Percentiles rank a stretch among this genome's conserved stretches.
phyloP scores from a whole-genome alignment of 2,888 invertebrate species.

The Xanthorhoe spadicearia region DNA sequence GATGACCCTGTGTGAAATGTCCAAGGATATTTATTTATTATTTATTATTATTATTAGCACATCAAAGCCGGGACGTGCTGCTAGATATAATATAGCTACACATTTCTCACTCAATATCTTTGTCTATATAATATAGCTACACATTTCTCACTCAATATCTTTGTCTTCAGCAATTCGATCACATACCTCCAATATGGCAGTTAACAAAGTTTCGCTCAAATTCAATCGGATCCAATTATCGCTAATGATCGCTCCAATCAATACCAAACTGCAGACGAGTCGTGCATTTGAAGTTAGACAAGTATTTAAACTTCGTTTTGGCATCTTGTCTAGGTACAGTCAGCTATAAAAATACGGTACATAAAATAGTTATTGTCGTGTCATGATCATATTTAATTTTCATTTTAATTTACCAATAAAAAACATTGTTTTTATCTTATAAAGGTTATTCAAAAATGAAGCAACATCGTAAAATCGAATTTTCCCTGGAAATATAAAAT shows the following conservation, averaged over 20 bases:
- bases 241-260: constrained; percentile 1
- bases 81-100: too few species aligned
- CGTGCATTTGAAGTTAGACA: not conserved
- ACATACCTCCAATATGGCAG: not conserved
- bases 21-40: too few species aligned
- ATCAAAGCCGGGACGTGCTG: too few species aligned
- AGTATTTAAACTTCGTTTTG: not conserved
- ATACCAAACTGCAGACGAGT: not conserved
- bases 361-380: too few species aligned
- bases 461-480: constrained; percentile 7
- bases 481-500: constrained; percentile 21
- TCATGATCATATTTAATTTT: too few species aligned
- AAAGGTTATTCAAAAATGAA: constrained; percentile 1
- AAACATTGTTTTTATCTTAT: too few species aligned
- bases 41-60: too few species aligned
- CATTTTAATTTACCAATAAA: too few species aligned
- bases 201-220: not conserved
- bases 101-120: not conserved
- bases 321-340: too few species aligned
- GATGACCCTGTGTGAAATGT: too few species aligned
- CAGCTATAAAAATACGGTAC: too few species aligned
- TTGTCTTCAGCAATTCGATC: not conserved
- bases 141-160: not conserved
- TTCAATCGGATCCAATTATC: not conserved
- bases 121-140: not conserved